Evolutionary conservation across 2,888 invertebrate genomes (phyloP).

Genomic region (Limenitis camilla): DNA sequence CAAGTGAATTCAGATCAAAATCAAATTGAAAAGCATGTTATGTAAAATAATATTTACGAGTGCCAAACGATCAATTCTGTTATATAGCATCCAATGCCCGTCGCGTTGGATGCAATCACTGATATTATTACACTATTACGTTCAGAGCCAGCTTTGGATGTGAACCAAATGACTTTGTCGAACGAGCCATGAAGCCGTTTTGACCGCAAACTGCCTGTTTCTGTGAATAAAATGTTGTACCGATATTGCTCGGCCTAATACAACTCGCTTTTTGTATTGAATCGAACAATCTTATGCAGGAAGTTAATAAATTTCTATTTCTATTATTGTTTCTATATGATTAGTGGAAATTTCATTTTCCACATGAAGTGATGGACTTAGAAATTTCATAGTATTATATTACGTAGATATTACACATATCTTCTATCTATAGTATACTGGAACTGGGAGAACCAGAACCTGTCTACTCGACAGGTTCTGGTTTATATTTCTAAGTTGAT

Average conservation of each 20-base stretch:
- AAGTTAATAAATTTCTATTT: too few species aligned
- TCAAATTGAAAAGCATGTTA: constrained; percentile 14
- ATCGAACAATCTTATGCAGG: too few species aligned
- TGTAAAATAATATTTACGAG: constrained; percentile 8
- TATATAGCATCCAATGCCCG: constrained; percentile 22
- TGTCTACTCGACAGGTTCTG: too few species aligned
- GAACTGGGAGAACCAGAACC: too few species aligned
- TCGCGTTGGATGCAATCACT: constrained; percentile 22
- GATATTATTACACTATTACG: constrained; percentile 26
- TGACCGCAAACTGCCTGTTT: constrained; percentile 22
- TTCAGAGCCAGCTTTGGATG: constrained; percentile 26
- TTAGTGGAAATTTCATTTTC: too few species aligned
- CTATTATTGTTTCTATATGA: too few species aligned
- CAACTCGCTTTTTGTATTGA: too few species aligned
- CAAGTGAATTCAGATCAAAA: constrained; percentile 9
- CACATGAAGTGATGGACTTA: too few species aligned
- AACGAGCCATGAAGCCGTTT: constrained; percentile 21
- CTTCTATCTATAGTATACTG: too few species aligned
- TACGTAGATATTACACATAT: too few species aligned
- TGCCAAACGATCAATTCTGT: constrained; percentile 18
- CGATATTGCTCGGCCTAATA: neutral
- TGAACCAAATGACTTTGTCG: constrained; percentile 29
- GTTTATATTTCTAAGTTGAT: too few species aligned
- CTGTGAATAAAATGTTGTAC: constrained; percentile 20
- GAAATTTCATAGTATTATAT: too few species aligned